Percentiles rank a stretch among this genome's conserved stretches.
Conservation (phyloP, 1,140 invertebrate species). For the Oreohelix idahoensis region DNA sequence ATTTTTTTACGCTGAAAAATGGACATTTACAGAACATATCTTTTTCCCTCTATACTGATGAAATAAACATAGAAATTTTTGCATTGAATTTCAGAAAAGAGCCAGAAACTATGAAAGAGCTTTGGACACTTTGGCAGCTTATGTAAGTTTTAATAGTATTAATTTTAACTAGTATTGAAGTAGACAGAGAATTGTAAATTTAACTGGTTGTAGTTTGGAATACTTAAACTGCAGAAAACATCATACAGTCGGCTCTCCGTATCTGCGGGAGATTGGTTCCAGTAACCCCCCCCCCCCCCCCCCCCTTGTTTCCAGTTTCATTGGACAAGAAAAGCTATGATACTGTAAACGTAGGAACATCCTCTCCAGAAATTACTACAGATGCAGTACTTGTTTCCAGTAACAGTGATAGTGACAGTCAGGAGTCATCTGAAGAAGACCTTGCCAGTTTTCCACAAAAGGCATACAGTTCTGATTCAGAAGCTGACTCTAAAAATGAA, state of each 20-base stretch:
- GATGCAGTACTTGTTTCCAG: neutral
- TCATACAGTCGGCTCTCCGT: too few species aligned
- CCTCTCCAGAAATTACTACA: neutral
- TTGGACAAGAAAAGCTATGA: neutral
- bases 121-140: neutral
- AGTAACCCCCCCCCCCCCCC: too few species aligned
- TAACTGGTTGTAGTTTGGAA: too few species aligned
- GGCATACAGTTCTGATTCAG: neutral
- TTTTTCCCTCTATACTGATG: neutral
- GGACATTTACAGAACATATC: neutral
- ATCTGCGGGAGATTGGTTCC: too few species aligned
- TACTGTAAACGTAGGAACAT: neutral
- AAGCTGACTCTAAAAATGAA: neutral
- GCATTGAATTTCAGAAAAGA: conserved; percentile 7
- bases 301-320: neutral
- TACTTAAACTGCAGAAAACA: too few species aligned
- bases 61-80: neutral
- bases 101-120: conserved; percentile 19
- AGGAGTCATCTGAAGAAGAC: neutral
- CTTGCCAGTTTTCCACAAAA: neutral
- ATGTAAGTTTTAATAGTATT: neutral
- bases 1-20: neutral
- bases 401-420: neutral
- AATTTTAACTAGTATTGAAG: too few species aligned
- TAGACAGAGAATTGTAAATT: too few species aligned